Base-by-base conservation (phyloP, 1,140 invertebrate species). In the Anoplolepis gracilipes region DNA sequence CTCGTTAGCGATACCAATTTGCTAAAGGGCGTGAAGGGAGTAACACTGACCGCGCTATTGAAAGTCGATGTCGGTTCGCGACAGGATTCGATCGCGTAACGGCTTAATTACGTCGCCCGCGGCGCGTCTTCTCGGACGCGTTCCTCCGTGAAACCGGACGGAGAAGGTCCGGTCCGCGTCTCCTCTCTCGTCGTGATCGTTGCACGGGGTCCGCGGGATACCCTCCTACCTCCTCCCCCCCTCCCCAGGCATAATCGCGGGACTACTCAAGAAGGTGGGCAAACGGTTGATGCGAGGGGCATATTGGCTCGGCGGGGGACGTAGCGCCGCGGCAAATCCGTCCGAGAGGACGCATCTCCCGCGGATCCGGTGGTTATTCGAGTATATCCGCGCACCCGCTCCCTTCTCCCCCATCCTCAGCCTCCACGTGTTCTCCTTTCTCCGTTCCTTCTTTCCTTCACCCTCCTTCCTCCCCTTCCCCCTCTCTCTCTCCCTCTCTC, bases 251-350 rank as follows among this genome's bases (percentile, higher is more conserved):
- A 90, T 89, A 91, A 90, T 92, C 85, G 90, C 87, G 85, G 85
- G 92, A 93, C 93, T 93, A 94, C 93, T 94, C 92, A 94, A 92
- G 93, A 93, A 94, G 93, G 92, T 92, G 92, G 92, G 91, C 89
- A 89, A 49, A 87, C 88, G 87, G 91, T 93, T 93, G 92, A 94
- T 91, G 92, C 92, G 90, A 90, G 81, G 91, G 92, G 93, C 93
- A 94, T 94, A 94, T 94, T 94, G 94, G 93, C 93, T 91, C 94
- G 89, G 91, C 93, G 93, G 93, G 93, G 92, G 88, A 87, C 89
- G 90, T 77, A 82, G 73, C 87, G 69, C 87, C 69, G 87, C 76
- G 67, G 39, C 39, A 42, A 75, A 82, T 59, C 57, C 61, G 92
- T 89, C 39, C 39, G n/a, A 42, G 92, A 92, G 93, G 93, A 90